A percentile compares a stretch with the other conserved stretches of the same genome.
Evolutionary conservation across 2,797 vertebrate genomes (phyloP).

Genomic region (Parauchenoglanis punctatus): DNA sequence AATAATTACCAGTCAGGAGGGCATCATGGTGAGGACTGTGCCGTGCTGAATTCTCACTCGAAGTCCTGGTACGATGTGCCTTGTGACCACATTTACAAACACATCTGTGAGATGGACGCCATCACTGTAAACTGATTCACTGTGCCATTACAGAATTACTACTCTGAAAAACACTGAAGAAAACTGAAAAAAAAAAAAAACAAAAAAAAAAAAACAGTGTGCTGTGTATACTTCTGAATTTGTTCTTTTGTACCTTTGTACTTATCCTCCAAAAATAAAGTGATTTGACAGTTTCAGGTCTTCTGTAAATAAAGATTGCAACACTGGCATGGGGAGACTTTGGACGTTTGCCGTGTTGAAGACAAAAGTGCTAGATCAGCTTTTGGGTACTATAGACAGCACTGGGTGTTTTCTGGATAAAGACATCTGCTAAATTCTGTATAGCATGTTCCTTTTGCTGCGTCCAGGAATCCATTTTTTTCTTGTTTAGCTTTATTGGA

Average conservation of each 20-base stretch:
- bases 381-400: not conserved
- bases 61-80: slow-evolving; percentile 65
- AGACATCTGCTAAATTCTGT: not conserved
- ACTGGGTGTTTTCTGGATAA: not conserved
- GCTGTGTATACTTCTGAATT: not conserved
- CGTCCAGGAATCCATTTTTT: not conserved
- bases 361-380: not conserved
- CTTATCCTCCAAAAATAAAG: slow-evolving; percentile 23
- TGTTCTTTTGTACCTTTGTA: slow-evolving; percentile 25
- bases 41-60: slow-evolving; percentile 60
- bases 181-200: slow-evolving; percentile 7
- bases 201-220: not conserved
- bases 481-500: not conserved
- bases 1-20: slow-evolving; percentile 64
- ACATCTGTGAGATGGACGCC: slow-evolving; percentile 67
- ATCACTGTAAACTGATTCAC: slow-evolving; percentile 53
- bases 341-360: not conserved
- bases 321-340: not conserved
- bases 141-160: not conserved
- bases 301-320: slow-evolving; percentile 15
- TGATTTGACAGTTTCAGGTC: not conserved
- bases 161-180: not conserved
- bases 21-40: slow-evolving; percentile 61
- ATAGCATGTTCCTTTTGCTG: not conserved
- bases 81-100: slow-evolving; percentile 62